Percentiles rank a stretch among this genome's conserved stretches.
phyloP scores from a whole-genome alignment of 2,113 vertebrate genomes.

The Anser brachyrhynchus region DNA sequence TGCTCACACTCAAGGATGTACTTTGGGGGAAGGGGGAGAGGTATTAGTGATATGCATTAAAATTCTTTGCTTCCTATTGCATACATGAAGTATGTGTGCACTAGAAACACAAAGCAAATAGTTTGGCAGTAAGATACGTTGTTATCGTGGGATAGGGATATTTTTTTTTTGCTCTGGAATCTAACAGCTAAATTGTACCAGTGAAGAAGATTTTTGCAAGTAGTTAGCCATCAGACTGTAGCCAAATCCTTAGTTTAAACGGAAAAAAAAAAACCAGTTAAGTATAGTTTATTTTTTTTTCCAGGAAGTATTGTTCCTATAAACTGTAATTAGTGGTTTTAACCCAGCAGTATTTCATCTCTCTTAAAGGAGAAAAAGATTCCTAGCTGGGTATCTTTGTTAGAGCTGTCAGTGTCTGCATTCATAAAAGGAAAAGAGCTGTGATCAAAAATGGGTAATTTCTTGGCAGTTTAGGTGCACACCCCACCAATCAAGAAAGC shows the following conservation, averaged over 20 bases:
- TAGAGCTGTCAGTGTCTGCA: slow-evolving; percentile 43
- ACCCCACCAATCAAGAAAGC: slow-evolving; percentile 49
- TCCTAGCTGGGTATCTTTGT: slow-evolving; percentile 63
- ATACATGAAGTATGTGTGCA: neutral
- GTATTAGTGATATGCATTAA: neutral
- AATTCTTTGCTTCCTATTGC: neutral
- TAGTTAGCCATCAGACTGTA: slow-evolving; percentile 36
- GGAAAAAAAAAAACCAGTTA: slow-evolving; percentile 10
- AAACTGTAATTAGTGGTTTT: slow-evolving; percentile 74
- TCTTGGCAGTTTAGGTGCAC: slow-evolving; percentile 51
- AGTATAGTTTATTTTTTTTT: slow-evolving; percentile 59
- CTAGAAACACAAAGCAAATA: neutral
- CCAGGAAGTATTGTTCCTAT: slow-evolving; percentile 65
- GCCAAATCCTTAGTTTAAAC: slow-evolving; percentile 47
- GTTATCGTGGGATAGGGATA: neutral
- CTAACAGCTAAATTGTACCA: slow-evolving; percentile 11
- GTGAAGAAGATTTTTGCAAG: slow-evolving; percentile 31
- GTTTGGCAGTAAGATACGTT: neutral
- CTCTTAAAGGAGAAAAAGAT: slow-evolving; percentile 38
- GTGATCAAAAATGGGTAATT: slow-evolving; percentile 50
- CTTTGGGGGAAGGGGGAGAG: neutral
- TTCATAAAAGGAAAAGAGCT: slow-evolving; percentile 52
- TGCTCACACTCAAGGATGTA: neutral
- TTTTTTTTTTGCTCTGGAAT: neutral
- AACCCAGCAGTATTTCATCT: slow-evolving; percentile 53